Conservation (phyloP, 1,140 invertebrate genomes). For the Sweltsa coloradensis region DNA sequence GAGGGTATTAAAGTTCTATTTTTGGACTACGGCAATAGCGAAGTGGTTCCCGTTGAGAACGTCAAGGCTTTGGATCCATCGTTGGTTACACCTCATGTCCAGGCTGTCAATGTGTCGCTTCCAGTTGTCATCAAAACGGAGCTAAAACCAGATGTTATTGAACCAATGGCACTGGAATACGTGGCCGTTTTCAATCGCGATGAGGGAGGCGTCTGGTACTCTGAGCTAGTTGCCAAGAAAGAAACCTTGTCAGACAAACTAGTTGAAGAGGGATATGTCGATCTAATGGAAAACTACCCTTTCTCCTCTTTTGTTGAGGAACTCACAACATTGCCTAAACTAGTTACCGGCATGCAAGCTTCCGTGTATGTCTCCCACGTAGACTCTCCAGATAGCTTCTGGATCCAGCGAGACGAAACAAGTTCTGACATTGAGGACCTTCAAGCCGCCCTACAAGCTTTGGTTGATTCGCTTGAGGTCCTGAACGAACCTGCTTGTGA, state of each 20-base stretch:
- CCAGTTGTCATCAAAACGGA: too few relatives aligned
- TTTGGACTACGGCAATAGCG: constrained; percentile 40
- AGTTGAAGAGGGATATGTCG: too few relatives aligned
- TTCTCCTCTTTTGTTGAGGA: too few relatives aligned
- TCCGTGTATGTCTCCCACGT: constrained; percentile 38
- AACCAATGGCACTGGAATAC: too few relatives aligned
- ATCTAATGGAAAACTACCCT: too few relatives aligned
- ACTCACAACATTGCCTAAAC: too few relatives aligned
- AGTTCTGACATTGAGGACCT: constrained; percentile 36
- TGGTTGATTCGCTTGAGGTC: background rate
- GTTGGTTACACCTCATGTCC: constrained; percentile 29
- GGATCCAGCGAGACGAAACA: constrained; percentile 44
- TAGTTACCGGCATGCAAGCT: too few relatives aligned
- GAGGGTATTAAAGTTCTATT: constrained; percentile 24
- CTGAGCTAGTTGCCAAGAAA: too few relatives aligned
- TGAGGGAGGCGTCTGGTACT: too few relatives aligned
- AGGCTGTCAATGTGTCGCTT: constrained; percentile 35
- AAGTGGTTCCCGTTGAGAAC: constrained; percentile 22
- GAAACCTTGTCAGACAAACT: too few relatives aligned
- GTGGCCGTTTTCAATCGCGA: too few relatives aligned
- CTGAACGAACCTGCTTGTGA: constrained; percentile 27
- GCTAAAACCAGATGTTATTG: constrained; percentile 24
- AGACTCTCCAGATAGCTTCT: constrained; percentile 45
- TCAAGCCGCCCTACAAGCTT: background rate
- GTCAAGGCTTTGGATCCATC: constrained; percentile 13